Percentiles rank a stretch among this genome's conserved stretches.
phyloP scores from a whole-genome alignment of 2,113 vertebrate genomes.

The Pristiophorus japonicus region DNA sequence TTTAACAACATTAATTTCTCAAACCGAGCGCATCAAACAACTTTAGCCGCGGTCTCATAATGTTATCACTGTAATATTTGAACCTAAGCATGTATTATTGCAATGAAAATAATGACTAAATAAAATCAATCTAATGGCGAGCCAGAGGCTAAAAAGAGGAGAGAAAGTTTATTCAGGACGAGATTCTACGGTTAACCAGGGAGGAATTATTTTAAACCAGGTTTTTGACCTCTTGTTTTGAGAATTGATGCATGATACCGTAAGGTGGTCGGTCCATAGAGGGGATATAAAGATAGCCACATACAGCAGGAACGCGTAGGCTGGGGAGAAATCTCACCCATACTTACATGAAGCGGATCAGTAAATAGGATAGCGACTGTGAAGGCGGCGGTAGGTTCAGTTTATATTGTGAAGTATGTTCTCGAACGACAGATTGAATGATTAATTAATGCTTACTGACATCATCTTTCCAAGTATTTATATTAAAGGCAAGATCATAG shows the following conservation, averaged over 20 bases:
- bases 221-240: not conserved
- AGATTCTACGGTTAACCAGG: not conserved
- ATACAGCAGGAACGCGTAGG: not conserved
- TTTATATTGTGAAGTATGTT: not conserved
- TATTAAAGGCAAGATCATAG: not conserved
- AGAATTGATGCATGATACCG: not conserved
- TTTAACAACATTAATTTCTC: not conserved
- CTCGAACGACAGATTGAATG: not conserved
- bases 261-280: not conserved
- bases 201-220: not conserved
- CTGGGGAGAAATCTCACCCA: not conserved
- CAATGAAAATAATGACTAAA: not conserved
- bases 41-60: not conserved
- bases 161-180: not conserved
- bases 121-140: not conserved
- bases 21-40: not conserved
- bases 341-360: not conserved
- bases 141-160: not conserved
- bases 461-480: not conserved
- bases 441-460: not conserved
- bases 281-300: not conserved
- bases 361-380: not conserved
- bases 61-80: not conserved
- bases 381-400: not conserved
- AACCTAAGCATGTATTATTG: not conserved